Evolutionary conservation across 2,888 invertebrate species (phyloP).

Genomic region (Drosophila infuscata): DNA sequence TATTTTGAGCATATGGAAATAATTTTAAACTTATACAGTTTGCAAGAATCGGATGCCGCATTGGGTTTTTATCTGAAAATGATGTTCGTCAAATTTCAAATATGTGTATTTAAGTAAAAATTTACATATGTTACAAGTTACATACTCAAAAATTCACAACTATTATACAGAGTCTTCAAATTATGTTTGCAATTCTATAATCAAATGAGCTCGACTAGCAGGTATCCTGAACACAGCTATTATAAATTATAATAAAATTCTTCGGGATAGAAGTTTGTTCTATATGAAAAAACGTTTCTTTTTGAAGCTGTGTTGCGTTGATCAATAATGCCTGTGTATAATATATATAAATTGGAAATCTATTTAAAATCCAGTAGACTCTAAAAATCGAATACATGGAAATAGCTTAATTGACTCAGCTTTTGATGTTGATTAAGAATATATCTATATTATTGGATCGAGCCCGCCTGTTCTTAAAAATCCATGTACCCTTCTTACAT

Average conservation of each 20-base stretch:
- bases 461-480: neutral
- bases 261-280: neutral
- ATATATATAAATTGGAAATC: neutral
- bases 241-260: too few species aligned
- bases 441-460: neutral
- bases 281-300: neutral
- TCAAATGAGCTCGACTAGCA: neutral
- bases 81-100: neutral
- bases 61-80: neutral
- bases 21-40: conserved; percentile 1
- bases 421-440: neutral
- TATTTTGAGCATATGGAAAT: conserved; percentile 19
- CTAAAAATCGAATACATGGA: neutral
- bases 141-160: neutral
- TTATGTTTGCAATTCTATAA: neutral
- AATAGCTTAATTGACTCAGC: neutral
- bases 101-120: neutral
- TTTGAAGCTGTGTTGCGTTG: neutral
- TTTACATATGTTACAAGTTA: neutral
- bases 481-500: neutral
- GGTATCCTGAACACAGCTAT: too few species aligned
- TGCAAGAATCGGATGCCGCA: neutral
- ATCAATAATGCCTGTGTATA: neutral
- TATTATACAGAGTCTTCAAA: neutral
- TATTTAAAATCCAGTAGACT: neutral